Conservation (phyloP, 2,888 invertebrate species). For the Chymomyza caudatula region DNA sequence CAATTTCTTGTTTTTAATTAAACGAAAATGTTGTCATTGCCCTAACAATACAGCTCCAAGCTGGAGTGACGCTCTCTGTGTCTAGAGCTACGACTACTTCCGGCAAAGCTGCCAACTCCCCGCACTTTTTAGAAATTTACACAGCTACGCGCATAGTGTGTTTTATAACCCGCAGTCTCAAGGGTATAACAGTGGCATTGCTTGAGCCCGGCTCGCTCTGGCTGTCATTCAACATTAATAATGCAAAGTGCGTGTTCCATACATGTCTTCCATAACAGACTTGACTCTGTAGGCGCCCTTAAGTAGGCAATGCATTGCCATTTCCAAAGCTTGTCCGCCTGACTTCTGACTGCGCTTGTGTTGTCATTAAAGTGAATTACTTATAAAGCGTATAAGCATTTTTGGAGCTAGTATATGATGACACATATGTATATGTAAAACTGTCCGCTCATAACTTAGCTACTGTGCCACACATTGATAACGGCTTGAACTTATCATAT, state of each 20-base stretch:
- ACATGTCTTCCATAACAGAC: slow-evolving; percentile 12
- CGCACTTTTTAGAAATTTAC: neutral
- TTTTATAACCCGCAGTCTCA: slow-evolving; percentile 39
- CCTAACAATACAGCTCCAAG: slow-evolving; percentile 31
- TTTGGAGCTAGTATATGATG: neutral
- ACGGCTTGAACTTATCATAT: neutral
- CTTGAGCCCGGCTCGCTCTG: slow-evolving; percentile 3
- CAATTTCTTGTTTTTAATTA: slow-evolving; percentile 68
- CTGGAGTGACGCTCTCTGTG: slow-evolving; percentile 9
- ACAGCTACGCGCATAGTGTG: neutral
- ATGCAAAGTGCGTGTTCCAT: slow-evolving; percentile 57
- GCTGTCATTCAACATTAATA: slow-evolving; percentile 54
- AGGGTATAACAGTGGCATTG: slow-evolving; percentile 63
- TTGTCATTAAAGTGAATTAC: neutral
- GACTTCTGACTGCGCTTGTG: neutral
- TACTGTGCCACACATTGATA: neutral
- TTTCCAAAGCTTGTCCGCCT: neutral
- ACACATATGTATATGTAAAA: neutral
- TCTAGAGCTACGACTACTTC: neutral
- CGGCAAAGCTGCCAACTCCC: neutral
- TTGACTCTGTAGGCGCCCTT: neutral
- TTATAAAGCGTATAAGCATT: neutral
- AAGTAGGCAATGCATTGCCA: neutral
- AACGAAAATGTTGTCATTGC: slow-evolving; percentile 37
- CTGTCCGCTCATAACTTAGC: neutral